Base-by-base conservation (phyloP, 2,113 vertebrate species). In the Mionectes macconnelli region DNA sequence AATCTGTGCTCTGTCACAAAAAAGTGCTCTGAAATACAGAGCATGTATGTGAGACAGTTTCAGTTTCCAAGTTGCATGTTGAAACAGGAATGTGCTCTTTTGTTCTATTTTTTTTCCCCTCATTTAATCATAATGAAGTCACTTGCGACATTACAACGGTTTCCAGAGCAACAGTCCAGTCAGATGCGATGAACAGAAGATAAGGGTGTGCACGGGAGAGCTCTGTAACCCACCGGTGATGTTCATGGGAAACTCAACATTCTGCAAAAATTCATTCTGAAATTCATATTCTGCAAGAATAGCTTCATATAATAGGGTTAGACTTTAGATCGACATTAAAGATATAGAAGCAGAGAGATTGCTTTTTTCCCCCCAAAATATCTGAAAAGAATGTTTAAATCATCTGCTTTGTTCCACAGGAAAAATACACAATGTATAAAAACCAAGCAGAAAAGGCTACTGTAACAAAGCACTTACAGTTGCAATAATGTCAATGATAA, bases 111-210 rank as follows among this genome's bases (percentile, higher is more conserved):
- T 94, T 80, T 94, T 94, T 92, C 85, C 94, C 94, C 68, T 97
- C 94, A 94, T 97, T 97, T 96, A 96, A 96, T 96, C 95, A 95
- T 96, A 96, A 95, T 97, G 96, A 95, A 97, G 90, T 96, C 96
- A 96, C 79, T 96, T 68, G 90, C 24, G 49, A 95, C 92, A 95
- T 72, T 95, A 68, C 64, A 92, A 70, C 63, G 1, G 85, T 95
- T 95, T 94, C 93, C 96, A 90, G 81, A 96, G 96, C 96, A 96
- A 96, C 96, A 94, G 96, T 84, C 93, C 96, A 90, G 95, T 95
- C 89, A 84, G 84, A 96, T 84, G 89, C 59, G 94, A 94, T 95
- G 96, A 95, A 74, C 55, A 89, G 60, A 78, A 95, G 92, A 96
- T 94, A 96, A 95, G 96, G 64, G 69, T 89, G 53, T 47, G 76